Evolutionary conservation across 2,888 invertebrate genomes (phyloP).

Genomic region (Automeris io): DNA sequence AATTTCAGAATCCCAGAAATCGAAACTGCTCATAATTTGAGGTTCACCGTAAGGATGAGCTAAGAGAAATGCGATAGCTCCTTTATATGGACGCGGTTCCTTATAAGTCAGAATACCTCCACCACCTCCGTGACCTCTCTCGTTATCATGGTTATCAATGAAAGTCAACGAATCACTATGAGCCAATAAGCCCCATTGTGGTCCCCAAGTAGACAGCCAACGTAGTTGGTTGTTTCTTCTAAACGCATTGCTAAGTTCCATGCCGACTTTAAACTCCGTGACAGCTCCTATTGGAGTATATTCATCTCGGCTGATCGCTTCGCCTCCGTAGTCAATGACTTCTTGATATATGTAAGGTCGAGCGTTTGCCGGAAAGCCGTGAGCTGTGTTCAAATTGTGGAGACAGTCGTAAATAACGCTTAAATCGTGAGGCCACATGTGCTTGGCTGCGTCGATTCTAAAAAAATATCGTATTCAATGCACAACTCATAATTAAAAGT

Average conservation of each 20-base stretch:
- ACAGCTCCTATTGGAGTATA: constrained; percentile 79
- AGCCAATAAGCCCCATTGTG: constrained; percentile 79
- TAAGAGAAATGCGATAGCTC: constrained; percentile 89
- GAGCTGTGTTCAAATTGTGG: constrained; percentile 77
- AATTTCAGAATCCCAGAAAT: constrained; percentile 77
- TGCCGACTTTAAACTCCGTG: constrained; percentile 78
- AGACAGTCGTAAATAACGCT: constrained; percentile 78
- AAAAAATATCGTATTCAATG: too few relatives aligned
- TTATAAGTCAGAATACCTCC: constrained; percentile 80
- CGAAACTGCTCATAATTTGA: constrained; percentile 91
- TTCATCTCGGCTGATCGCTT: constrained; percentile 67
- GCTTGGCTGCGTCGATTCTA: constrained; percentile 86
- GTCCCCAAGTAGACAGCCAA: constrained; percentile 79
- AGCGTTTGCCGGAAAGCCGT: constrained; percentile 79
- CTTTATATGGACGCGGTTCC: constrained; percentile 79
- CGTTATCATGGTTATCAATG: constrained; percentile 91
- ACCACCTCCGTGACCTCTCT: constrained; percentile 79
- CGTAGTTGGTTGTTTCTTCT: constrained; percentile 74
- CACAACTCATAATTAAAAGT: too few relatives aligned
- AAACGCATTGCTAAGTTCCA: constrained; percentile 58
- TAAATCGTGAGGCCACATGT: constrained; percentile 87
- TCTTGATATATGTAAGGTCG: constrained; percentile 85
- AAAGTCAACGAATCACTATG: constrained; percentile 79
- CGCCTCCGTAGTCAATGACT: constrained; percentile 82
- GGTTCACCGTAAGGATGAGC: constrained; percentile 89